A percentile compares a stretch with the other conserved stretches of the same genome.
Evolutionary conservation across 1,140 invertebrate genomes (phyloP).

Genomic region (Colletes latitarsis): DNA sequence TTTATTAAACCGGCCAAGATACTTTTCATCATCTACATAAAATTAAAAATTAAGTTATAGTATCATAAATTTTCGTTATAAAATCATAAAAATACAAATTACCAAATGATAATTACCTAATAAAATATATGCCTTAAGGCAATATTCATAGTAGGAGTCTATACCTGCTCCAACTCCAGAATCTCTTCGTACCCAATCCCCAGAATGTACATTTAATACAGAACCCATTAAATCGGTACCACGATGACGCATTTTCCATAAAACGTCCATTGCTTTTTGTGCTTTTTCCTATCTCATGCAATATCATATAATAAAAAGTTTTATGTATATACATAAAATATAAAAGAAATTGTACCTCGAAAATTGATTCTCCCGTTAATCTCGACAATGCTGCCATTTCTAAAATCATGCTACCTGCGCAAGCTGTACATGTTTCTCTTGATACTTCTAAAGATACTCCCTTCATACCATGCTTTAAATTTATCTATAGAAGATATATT

Average conservation of each 20-base stretch:
- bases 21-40: conserved; percentile 89
- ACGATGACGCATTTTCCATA: conserved; percentile 97
- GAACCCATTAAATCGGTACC: conserved; percentile 96
- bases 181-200: conserved; percentile 97
- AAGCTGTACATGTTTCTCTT: conserved; percentile 97
- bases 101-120: conserved; percentile 79
- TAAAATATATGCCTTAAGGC: conserved; percentile 94
- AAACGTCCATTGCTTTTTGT: conserved; percentile 96
- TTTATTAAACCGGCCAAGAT: conserved; percentile 95
- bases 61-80: not conserved
- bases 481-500: conserved; percentile 84
- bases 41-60: conserved; percentile 58
- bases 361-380: conserved; percentile 94
- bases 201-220: conserved; percentile 97
- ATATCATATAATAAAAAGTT: conserved; percentile 15
- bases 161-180: conserved; percentile 99
- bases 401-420: conserved; percentile 98
- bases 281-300: conserved; percentile 88
- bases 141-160: conserved; percentile 99
- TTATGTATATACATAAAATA: conserved; percentile 7
- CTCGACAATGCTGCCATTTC: conserved; percentile 98
- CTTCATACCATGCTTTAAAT: conserved; percentile 94
- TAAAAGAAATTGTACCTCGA: conserved; percentile 85
- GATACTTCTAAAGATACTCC: conserved; percentile 87
- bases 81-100: conserved; percentile 28